phyloP scores from a whole-genome alignment of 2,113 vertebrate species.

The Uria lomvia region DNA sequence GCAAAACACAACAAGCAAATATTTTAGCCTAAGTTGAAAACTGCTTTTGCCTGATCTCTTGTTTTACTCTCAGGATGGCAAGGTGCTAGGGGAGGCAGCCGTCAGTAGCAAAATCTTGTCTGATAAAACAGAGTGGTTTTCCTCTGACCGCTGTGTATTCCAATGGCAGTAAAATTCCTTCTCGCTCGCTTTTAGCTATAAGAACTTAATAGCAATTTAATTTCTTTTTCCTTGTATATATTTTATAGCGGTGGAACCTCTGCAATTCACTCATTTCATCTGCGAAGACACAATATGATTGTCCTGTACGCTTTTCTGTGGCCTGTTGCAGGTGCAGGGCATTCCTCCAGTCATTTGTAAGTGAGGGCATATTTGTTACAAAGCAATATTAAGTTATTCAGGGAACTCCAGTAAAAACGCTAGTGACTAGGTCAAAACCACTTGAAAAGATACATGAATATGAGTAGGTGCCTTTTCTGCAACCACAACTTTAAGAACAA shows the following conservation, averaged over 20 bases:
- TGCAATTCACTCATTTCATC: background rate
- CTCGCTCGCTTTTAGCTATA: background rate
- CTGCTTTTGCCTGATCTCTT: background rate
- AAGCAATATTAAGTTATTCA: conserved; percentile 9
- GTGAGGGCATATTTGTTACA: background rate
- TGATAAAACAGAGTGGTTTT: background rate
- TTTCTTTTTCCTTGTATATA: background rate
- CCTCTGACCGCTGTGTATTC: background rate
- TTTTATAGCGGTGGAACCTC: background rate
- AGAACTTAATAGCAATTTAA: background rate
- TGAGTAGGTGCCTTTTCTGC: background rate
- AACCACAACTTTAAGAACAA: background rate
- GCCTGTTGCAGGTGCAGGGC: background rate
- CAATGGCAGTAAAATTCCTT: background rate
- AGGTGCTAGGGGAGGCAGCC: background rate
- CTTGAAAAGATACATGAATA: background rate
- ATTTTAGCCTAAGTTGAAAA: background rate
- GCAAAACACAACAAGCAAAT: background rate
- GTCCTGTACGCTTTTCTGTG: background rate
- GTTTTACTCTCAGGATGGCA: background rate
- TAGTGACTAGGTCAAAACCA: conserved; percentile 10
- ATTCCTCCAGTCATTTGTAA: background rate
- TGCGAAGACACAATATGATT: background rate
- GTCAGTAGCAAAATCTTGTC: background rate
- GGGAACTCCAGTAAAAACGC: background rate